Conservation (phyloP, 2,888 invertebrate genomes). For the Eumerus sabulonum region DNA sequence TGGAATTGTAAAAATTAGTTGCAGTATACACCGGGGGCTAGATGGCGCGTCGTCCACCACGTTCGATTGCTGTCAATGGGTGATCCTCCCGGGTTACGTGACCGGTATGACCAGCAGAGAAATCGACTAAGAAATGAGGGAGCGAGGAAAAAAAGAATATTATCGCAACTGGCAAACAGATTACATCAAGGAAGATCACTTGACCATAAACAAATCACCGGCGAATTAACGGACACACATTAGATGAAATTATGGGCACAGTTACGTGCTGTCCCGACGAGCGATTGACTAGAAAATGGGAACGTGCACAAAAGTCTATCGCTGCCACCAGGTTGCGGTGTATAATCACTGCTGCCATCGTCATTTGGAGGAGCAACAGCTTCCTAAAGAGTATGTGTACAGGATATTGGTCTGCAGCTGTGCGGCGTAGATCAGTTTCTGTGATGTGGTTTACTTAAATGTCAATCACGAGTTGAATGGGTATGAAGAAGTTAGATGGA, state of each 20-base stretch:
- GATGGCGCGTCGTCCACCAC: not conserved
- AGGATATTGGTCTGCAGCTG: conserved; percentile 37
- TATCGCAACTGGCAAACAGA: conserved; percentile 45
- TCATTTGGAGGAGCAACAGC: conserved; percentile 53
- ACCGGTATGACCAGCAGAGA: conserved; percentile 35
- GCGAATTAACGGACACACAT: conserved; percentile 63
- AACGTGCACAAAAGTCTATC: conserved; percentile 58
- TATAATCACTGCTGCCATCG: conserved; percentile 55
- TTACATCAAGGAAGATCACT: conserved; percentile 64
- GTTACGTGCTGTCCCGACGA: conserved; percentile 3
- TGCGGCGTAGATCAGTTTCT: conserved; percentile 29
- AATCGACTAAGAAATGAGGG: conserved; percentile 7
- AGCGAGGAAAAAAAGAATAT: conserved; percentile 6
- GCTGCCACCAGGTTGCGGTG: conserved; percentile 9
- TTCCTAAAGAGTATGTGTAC: conserved; percentile 62
- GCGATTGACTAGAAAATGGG: not conserved
- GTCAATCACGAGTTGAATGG: conserved; percentile 47
- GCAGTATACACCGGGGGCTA: conserved; percentile 40
- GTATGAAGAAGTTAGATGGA: not conserved
- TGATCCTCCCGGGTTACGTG: conserved; percentile 66
- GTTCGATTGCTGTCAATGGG: conserved; percentile 33
- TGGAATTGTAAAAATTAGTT: conserved; percentile 66
- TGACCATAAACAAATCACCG: conserved; percentile 67
- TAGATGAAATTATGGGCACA: conserved; percentile 56
- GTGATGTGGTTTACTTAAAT: conserved; percentile 60